phyloP scores from a whole-genome alignment of 2,888 invertebrate genomes.

The Cryptus viduatorius region DNA sequence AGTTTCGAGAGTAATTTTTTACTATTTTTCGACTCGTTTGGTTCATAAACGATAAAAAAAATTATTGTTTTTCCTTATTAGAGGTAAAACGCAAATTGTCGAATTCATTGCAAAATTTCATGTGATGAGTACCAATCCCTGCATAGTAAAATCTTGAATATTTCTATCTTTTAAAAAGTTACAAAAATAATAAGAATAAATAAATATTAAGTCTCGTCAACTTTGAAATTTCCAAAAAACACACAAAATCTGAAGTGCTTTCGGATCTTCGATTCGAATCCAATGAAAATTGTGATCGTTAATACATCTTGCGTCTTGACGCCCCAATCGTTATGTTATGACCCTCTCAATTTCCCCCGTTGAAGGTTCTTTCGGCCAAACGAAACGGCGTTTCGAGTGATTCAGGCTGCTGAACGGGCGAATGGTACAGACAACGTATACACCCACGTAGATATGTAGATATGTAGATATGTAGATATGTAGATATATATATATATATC shows the following conservation, averaged over 20 bases:
- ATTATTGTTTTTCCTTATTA: no score
- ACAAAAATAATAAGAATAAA: not conserved
- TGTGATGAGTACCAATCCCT: no score
- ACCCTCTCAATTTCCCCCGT: slow-evolving; percentile 4
- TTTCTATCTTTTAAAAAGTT: no score
- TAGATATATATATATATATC: not conserved
- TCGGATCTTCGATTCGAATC: not conserved
- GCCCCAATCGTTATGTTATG: slow-evolving; percentile 11
- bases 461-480: not conserved
- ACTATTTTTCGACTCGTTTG: no score
- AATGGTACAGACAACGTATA: slow-evolving; percentile 28
- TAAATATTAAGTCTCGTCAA: not conserved
- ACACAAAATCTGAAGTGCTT: not conserved
- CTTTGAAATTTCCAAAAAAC: not conserved
- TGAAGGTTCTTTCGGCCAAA: slow-evolving; percentile 23
- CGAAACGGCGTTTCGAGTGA: slow-evolving; percentile 34
- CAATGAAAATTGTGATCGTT: not conserved
- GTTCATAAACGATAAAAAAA: no score
- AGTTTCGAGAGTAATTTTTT: no score
- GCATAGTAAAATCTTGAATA: no score
- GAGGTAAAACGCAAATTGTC: no score
- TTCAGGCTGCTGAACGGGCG: slow-evolving; percentile 29
- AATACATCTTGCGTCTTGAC: not conserved
- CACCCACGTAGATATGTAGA: not conserved
- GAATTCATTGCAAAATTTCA: no score